These are phyloP conservation scores for Mesocricetus auratus DNA, from an alignment of 2,113 vertebrate genomes.

Conservation along the genomic window DNA sequence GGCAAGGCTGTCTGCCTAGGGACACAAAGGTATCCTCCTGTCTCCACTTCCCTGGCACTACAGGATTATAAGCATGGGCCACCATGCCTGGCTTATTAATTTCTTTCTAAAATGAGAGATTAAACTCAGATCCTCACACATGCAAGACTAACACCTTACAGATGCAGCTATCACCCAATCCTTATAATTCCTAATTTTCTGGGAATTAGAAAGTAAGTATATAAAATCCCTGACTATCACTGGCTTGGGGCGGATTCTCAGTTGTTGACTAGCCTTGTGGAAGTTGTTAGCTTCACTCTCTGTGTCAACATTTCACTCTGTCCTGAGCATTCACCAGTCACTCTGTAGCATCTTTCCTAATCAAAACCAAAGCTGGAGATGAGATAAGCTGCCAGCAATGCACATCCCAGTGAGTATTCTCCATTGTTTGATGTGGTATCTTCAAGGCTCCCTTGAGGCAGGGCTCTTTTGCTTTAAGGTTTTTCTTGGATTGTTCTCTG, in stretches of 20 bases:
- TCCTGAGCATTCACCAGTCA: neutral
- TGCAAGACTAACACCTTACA: no score
- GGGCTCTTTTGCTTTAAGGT: neutral
- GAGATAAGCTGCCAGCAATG: no score
- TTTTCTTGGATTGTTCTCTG: neutral
- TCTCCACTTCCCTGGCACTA: neutral
- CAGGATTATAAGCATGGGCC: neutral
- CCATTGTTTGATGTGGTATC: neutral
- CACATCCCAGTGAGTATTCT: neutral
- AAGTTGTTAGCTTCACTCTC: no score
- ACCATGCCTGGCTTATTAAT: neutral
- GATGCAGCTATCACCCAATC: neutral
- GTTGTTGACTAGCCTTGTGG: no score
- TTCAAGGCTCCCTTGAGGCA: neutral
- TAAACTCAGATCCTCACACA: no score
- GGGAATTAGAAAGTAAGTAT: neutral
- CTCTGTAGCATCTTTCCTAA: neutral
- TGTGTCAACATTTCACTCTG: neutral
- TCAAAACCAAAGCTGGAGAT: neutral
- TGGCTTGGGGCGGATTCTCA: rapidly evolving
- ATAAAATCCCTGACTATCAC: neutral
- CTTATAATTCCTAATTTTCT: neutral
- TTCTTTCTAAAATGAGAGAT: neutral
- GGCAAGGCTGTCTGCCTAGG: neutral
- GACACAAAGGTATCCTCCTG: neutral